phyloP scores from a whole-genome alignment of 1,140 invertebrate genomes.

The Formica exsecta region DNA sequence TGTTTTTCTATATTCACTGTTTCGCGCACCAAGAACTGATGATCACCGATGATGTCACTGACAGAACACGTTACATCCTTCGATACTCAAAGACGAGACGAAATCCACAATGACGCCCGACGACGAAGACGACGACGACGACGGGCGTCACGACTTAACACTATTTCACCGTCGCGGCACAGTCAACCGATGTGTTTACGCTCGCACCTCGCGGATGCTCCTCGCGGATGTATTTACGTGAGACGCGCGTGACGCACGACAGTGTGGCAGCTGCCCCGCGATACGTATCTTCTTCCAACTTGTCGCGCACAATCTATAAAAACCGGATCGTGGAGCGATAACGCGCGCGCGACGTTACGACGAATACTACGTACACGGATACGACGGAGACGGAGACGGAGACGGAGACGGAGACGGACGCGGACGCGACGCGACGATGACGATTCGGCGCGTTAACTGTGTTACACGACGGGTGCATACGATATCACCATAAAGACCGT shows the following conservation, averaged over 20 bases:
- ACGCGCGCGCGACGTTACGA: constrained; percentile 24
- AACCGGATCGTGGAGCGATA: constrained; percentile 30
- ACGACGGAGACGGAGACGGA: background rate
- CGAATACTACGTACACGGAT: background rate
- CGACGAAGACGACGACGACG: constrained; percentile 51
- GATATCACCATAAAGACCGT: constrained; percentile 58
- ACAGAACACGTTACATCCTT: constrained; percentile 50
- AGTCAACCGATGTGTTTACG: constrained; percentile 15
- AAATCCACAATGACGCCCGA: constrained; percentile 55
- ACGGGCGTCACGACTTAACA: constrained; percentile 42
- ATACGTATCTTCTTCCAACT: constrained; percentile 13
- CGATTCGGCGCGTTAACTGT: constrained; percentile 66
- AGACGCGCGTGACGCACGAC: constrained; percentile 38
- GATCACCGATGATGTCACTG: constrained; percentile 43
- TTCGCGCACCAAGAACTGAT: constrained; percentile 26
- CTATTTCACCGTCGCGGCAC: constrained; percentile 40
- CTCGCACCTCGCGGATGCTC: constrained; percentile 7
- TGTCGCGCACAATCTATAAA: constrained; percentile 14
- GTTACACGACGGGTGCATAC: constrained; percentile 47
- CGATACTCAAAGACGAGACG: background rate
- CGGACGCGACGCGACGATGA: constrained; percentile 23
- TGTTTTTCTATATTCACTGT: constrained; percentile 26
- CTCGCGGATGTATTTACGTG: background rate
- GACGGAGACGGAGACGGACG: no score
- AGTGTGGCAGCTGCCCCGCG: constrained; percentile 9